Conservation (phyloP, 2,888 invertebrate species). For the Geotrupes spiniger region DNA sequence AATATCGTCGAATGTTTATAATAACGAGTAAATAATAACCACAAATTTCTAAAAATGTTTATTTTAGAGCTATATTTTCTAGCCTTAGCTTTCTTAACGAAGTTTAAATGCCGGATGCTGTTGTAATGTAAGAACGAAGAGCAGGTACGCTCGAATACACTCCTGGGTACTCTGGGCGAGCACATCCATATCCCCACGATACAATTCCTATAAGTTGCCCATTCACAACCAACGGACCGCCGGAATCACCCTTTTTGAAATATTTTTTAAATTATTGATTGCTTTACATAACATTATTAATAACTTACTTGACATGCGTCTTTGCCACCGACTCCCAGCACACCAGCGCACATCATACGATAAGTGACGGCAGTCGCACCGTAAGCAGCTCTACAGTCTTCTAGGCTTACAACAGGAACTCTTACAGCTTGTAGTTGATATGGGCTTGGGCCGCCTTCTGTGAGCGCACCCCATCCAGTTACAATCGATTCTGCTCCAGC, state of each 20-base stretch:
- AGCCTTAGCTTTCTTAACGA: no score
- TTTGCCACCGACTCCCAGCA: constrained; percentile 54
- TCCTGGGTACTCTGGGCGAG: no score
- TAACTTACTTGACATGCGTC: constrained; percentile 55
- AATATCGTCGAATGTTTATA: no score
- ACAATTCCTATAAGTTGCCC: constrained; percentile 61
- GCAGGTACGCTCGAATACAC: no score
- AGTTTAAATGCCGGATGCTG: no score
- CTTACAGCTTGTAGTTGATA: background rate
- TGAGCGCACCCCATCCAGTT: constrained; percentile 14
- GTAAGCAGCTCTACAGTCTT: background rate
- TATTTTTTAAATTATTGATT: background rate
- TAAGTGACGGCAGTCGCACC: constrained; percentile 34
- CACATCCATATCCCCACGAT: no score
- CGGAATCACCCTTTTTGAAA: constrained; percentile 30
- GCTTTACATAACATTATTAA: no score
- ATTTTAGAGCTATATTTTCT: no score
- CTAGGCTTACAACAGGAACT: constrained; percentile 5
- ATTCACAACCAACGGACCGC: constrained; percentile 29
- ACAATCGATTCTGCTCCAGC: constrained; percentile 1
- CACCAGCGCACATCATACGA: no score
- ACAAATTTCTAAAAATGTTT: no score
- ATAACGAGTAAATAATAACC: no score
- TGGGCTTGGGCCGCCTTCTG: constrained; percentile 11
- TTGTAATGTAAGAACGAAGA: no score